These are phyloP conservation scores for Lycocerus yunnanus DNA, from an alignment of 2,888 invertebrate genomes.

Conservation along the genomic window DNA sequence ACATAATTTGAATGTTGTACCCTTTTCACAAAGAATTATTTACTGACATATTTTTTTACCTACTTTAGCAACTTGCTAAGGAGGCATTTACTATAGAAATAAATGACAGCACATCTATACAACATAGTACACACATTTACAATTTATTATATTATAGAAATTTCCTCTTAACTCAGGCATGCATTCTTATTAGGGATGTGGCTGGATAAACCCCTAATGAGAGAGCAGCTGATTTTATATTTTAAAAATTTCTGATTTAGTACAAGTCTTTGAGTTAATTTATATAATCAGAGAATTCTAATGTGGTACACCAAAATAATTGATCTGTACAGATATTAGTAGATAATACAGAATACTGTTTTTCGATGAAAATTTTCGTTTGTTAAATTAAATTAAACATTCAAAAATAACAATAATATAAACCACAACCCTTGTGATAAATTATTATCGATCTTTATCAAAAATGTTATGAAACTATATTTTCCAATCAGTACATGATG, in stretches of 20 bases:
- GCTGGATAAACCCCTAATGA: conserved; percentile 75
- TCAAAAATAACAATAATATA: not conserved
- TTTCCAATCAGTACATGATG: conserved; percentile 11
- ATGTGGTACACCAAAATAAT: not conserved
- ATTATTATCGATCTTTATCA: conserved; percentile 32
- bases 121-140: conserved; percentile 49
- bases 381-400: not conserved
- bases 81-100: conserved; percentile 11
- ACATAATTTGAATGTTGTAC: conserved; percentile 57
- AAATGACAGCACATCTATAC: conserved; percentile 44
- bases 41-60: conserved; percentile 27
- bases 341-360: conserved; percentile 13
- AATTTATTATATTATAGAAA: conserved; percentile 45
- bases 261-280: not conserved
- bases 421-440: not conserved
- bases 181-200: conserved; percentile 70
- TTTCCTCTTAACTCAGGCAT: conserved; percentile 43
- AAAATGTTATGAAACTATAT: conserved; percentile 2
- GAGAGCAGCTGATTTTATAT: conserved; percentile 57
- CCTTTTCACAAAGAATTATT: conserved; percentile 54
- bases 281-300: not conserved
- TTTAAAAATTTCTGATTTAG: conserved; percentile 8
- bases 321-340: conserved; percentile 13
- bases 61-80: conserved; percentile 14
- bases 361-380: conserved; percentile 25